Evolutionary conservation across 1,140 invertebrate species (phyloP), one percentile per base, ranked within the genome.

Genomic region (Drosophila kurseongensis): DNA sequence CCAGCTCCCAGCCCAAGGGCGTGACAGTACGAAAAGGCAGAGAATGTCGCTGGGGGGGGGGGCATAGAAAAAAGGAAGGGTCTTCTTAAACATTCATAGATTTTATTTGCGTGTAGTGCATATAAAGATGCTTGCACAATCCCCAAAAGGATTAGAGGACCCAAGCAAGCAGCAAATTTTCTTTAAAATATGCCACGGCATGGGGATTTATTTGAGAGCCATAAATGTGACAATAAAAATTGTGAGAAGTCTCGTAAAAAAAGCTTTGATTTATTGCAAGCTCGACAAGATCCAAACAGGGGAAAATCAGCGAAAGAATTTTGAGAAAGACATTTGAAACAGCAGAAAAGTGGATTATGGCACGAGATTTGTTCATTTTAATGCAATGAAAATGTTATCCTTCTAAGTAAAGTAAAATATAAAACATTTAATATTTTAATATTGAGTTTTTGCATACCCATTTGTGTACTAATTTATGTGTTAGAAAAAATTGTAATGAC

Each of bases 31-130:
- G 13, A 77, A 74, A 52, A 38, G 10, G 14, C 41, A 9, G 27
- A 14, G 29, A 16, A 32, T 40, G 29, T 44, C 41, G 13, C n/a
- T 7, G 9, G 58, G 44, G 12, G n/a, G 13, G 35, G 12, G n/a
- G 13, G 35, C 7, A 16, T 40, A 40, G 8, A 36, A 13, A 35
- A 27, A n/a, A 8, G 6, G 38, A 32, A 7, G 9, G 47, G 4
- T 57, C 54, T 27, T 59, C 73, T 86, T 65, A 78, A 78, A 76
- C 78, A 82, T 81, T 75, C 82, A 82, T 75, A 88, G 83, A 82
- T 85, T 82, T 77, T 29, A 82, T 86, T 80, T 81, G 79, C 40
- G 61, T 72, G 44, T 56, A 48, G 57, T 36, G 50, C 51, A 69
- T 79, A 74, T 47, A 76, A 75, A 69, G 58, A 74, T 80, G 58